A percentile compares a stretch with the other conserved stretches of the same genome.
Conservation (phyloP, 2,888 invertebrate genomes). For the Parthenolecanium corni region DNA sequence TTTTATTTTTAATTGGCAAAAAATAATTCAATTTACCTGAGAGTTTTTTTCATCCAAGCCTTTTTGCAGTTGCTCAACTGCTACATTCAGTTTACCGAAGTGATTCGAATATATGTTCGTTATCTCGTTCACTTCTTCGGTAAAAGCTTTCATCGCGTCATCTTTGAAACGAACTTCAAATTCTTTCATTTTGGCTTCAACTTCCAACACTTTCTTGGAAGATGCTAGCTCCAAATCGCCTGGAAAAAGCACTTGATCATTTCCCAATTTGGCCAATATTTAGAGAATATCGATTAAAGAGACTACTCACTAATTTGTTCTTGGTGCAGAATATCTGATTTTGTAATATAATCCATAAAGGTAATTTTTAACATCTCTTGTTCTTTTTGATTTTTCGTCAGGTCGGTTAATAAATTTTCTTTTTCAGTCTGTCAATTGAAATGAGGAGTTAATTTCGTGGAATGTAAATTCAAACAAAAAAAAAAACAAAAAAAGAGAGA, state of each 20-base stretch:
- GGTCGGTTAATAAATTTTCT: too few species aligned
- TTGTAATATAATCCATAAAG: conserved; percentile 4
- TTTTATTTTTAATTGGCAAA: not conserved
- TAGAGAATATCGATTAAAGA: too few species aligned
- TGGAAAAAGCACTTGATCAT: not conserved
- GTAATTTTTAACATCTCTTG: not conserved
- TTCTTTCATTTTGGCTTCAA: conserved; percentile 3
- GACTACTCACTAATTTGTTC: not conserved
- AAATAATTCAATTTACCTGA: not conserved
- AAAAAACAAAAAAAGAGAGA: too few species aligned
- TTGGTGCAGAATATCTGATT: not conserved
- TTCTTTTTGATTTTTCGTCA: too few species aligned
- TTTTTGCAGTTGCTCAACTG: not conserved
- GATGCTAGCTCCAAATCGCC: not conserved
- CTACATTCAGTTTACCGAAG: not conserved
- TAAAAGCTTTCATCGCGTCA: not conserved
- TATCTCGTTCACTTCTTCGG: conserved; percentile 2
- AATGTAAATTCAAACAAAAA: too few species aligned
- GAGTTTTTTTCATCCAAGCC: not conserved
- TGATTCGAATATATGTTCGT: conserved; percentile 7
- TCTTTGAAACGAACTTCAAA: conserved; percentile 11
- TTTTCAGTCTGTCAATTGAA: too few species aligned
- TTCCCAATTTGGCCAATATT: too few species aligned
- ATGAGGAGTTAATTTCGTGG: too few species aligned
- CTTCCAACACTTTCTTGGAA: not conserved